These are phyloP conservation scores for Myripristis murdjan DNA, from an alignment of 2,797 vertebrate genomes.

Conservation along the genomic window DNA sequence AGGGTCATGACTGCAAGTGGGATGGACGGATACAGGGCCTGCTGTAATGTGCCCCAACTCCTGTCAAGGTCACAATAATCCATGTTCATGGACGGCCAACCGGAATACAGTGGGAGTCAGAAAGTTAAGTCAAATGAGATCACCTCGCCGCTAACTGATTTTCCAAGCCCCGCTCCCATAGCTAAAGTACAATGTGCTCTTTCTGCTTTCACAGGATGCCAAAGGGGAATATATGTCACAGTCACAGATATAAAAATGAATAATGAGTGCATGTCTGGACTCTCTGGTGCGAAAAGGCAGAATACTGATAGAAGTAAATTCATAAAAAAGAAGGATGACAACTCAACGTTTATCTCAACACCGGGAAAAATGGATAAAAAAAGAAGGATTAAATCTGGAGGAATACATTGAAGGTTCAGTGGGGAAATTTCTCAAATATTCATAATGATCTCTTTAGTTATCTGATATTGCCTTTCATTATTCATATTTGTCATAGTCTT, in stretches of 20 bases:
- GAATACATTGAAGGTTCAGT: slow-evolving; percentile 30
- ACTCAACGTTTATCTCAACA: slow-evolving; percentile 32
- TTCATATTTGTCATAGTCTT: slow-evolving; percentile 43
- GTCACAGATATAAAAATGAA: slow-evolving; percentile 34
- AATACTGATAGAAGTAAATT: slow-evolving; percentile 28
- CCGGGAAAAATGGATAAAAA: slow-evolving; percentile 21
- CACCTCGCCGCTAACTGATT: slow-evolving; percentile 31
- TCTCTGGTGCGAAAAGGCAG: background rate
- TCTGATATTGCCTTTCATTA: slow-evolving; percentile 46
- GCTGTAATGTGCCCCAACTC: slow-evolving; percentile 23
- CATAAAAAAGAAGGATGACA: slow-evolving; percentile 30
- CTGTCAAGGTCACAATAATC: slow-evolving; percentile 42
- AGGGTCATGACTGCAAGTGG: slow-evolving; percentile 44
- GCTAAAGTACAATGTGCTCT: slow-evolving; percentile 23
- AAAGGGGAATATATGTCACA: slow-evolving; percentile 45
- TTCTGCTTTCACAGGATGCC: slow-evolving; percentile 43
- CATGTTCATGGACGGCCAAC: slow-evolving; percentile 3
- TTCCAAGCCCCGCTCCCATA: slow-evolving; percentile 27
- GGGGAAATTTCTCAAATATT: slow-evolving; percentile 40
- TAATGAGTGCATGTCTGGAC: background rate
- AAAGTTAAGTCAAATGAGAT: slow-evolving; percentile 28
- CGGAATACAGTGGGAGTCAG: slow-evolving; percentile 31
- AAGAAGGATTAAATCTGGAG: slow-evolving; percentile 44
- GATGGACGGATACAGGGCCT: slow-evolving; percentile 18
- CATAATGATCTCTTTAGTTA: slow-evolving; percentile 37